A percentile compares a stretch with the other conserved stretches of the same genome.
phyloP scores from a whole-genome alignment of 2,888 invertebrate genomes.

The Sipha maydis region DNA sequence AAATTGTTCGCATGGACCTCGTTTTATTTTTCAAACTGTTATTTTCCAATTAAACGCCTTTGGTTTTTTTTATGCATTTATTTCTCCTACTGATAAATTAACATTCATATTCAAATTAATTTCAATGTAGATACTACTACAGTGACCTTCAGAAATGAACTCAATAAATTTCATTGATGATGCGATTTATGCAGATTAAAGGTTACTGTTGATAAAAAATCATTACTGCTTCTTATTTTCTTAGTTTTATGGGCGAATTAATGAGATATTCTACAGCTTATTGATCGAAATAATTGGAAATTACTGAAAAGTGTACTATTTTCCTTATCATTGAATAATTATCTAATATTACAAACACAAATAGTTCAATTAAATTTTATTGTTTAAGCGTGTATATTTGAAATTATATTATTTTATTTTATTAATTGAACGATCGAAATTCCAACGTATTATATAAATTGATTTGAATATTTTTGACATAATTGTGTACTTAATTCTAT shows the following conservation, averaged over 20 bases:
- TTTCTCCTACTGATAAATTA: constrained; percentile 28
- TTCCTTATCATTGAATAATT: constrained; percentile 29
- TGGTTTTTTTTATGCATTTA: not conserved
- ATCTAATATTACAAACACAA: constrained; percentile 26
- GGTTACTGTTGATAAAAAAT: constrained; percentile 39
- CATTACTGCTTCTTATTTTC: constrained; percentile 9
- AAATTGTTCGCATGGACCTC: not conserved
- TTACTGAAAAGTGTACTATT: not conserved
- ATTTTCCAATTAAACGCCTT: constrained; percentile 23
- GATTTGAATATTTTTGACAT: not conserved
- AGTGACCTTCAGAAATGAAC: constrained; percentile 53
- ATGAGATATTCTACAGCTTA: constrained; percentile 5
- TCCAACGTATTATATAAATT: not conserved
- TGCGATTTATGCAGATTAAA: not conserved
- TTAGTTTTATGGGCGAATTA: not conserved
- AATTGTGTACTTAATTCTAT: not conserved
- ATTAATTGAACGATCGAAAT: constrained; percentile 1
- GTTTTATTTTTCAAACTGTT: not conserved
- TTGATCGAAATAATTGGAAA: constrained; percentile 9
- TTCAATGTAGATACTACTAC: constrained; percentile 7
- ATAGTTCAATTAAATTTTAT: constrained; percentile 26
- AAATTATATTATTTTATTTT: not conserved
- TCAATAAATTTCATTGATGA: constrained; percentile 44
- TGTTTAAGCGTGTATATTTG: not conserved
- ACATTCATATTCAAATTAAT: constrained; percentile 39